Base-by-base conservation (phyloP, 2,113 vertebrate species). In the Periophthalmodon schlosseri region DNA sequence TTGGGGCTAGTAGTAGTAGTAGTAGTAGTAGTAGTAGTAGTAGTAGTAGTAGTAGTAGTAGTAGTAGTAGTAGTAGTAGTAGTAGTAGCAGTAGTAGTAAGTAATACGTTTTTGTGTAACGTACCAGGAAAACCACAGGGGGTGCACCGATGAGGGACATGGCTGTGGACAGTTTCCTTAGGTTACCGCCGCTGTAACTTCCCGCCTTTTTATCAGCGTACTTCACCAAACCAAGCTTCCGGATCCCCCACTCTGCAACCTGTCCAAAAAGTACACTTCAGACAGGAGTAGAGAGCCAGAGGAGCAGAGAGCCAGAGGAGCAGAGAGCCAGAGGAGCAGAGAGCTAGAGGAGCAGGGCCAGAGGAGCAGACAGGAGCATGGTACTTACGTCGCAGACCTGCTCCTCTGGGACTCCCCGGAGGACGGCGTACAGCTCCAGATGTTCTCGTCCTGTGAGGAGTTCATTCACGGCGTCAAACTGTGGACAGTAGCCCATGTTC, bases 401-500 rank as follows among this genome's bases (percentile, higher is more conserved):
- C 74, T 94, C 92, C 75, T 97, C 96, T 0, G 98, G 97, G 74
- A 99, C 95, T 0, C 98, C 98, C 70, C 98, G 94, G 46, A 99
- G 91, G 69, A 99, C 88, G 0, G 97, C 97, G 33, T 98, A 99
- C 78, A 99, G 96, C 80, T 99, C 97, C 91, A 99, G 91, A 0
- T 99, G 98, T 50, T 99, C 98, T 86, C 98, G 85, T 4, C 97
- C 98, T 0, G 97, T 99, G 83, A 99, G 91, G 76, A 99, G 93
- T 33, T 99, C 97, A 3, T 96, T 97, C 84, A 99, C 93, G 83
- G 98, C 97, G 79, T 99, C 97, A 0, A 99, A 99, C 92, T 99
- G 98, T 47, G 98, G 98, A 71, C 98, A 99, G 78, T 99, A 99
- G 1, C 98, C 98, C 96, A 99, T 97, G 89, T 96, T 96, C 89